Evolutionary conservation across 2,888 invertebrate species (phyloP).

Genomic region (Erannis defoliaria): DNA sequence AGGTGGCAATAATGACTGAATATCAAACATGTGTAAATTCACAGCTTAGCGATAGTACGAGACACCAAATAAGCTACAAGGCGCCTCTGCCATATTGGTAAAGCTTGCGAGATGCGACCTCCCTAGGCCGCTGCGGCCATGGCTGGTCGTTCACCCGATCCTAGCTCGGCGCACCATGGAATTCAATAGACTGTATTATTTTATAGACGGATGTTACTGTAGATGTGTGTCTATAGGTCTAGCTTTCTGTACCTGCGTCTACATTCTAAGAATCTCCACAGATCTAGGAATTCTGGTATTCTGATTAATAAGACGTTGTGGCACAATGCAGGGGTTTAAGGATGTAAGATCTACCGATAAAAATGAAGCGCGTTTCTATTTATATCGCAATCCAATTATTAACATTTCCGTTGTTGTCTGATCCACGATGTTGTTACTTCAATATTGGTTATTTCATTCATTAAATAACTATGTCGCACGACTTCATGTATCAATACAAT

Average conservation of each 20-base stretch:
- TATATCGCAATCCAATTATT: constrained; percentile 6
- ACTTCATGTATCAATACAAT: background rate
- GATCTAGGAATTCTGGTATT: background rate
- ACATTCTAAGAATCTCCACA: background rate
- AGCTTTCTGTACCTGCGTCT: background rate
- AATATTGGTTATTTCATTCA: background rate
- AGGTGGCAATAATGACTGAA: background rate
- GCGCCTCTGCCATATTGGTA: constrained; percentile 48
- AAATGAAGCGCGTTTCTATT: constrained; percentile 3
- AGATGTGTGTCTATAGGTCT: constrained; percentile 8
- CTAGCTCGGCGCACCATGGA: constrained; percentile 45
- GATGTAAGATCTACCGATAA: constrained; percentile 1
- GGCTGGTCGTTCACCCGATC: constrained; percentile 74
- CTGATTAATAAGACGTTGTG: background rate
- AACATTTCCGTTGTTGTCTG: constrained; percentile 7
- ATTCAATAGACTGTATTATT: constrained; percentile 27
- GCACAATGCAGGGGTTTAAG: background rate
- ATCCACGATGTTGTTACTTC: constrained; percentile 4
- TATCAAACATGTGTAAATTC: constrained; percentile 5
- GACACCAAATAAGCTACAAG: constrained; percentile 25
- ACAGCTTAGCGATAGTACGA: constrained; percentile 15
- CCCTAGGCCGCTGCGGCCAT: constrained; percentile 66
- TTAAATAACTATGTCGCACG: background rate
- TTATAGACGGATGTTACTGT: constrained; percentile 1
- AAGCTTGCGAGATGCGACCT: constrained; percentile 54